Evolutionary conservation across 1,140 invertebrate species (phyloP).

Genomic region (Drosophila nannoptera): DNA sequence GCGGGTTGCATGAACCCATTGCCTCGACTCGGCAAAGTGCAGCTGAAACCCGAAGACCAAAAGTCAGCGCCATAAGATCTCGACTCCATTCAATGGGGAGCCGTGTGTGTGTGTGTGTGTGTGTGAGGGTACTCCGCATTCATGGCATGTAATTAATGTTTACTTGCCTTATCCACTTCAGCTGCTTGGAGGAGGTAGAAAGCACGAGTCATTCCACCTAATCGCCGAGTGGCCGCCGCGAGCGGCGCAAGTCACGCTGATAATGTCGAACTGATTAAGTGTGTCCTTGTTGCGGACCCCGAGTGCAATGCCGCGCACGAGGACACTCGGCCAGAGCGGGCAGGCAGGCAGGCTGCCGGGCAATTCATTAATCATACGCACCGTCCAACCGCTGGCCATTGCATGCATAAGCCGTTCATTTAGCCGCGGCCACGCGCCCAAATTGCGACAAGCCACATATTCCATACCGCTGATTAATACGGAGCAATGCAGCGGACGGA

Average conservation of each 20-base stretch:
- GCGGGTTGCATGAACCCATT: conserved; percentile 48
- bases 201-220: conserved; percentile 40
- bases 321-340: not conserved
- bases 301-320: conserved; percentile 18
- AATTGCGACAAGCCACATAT: conserved; percentile 1
- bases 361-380: conserved; percentile 43
- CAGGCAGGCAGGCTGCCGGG: not conserved
- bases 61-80: not conserved
- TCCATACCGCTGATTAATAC: conserved; percentile 4
- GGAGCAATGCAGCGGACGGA: not conserved
- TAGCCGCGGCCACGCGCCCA: not conserved
- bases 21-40: conserved; percentile 6
- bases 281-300: conserved; percentile 30
- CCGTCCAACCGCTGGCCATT: not conserved
- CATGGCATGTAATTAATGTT: conserved; percentile 48
- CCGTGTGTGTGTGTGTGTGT: conserved; percentile 2
- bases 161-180: conserved; percentile 15
- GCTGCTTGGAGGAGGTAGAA: conserved; percentile 17
- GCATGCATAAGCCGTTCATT: conserved; percentile 7
- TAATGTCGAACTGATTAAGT: conserved; percentile 56
- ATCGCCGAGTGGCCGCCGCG: conserved; percentile 43
- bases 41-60: conserved; percentile 26
- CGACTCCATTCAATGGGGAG: not conserved
- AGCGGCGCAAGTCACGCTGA: conserved; percentile 49
- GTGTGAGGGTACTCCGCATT: conserved; percentile 10